Evolutionary conservation across 2,888 invertebrate genomes (phyloP), one percentile per base, ranked within the genome.

Genomic region (Bombylius major): DNA sequence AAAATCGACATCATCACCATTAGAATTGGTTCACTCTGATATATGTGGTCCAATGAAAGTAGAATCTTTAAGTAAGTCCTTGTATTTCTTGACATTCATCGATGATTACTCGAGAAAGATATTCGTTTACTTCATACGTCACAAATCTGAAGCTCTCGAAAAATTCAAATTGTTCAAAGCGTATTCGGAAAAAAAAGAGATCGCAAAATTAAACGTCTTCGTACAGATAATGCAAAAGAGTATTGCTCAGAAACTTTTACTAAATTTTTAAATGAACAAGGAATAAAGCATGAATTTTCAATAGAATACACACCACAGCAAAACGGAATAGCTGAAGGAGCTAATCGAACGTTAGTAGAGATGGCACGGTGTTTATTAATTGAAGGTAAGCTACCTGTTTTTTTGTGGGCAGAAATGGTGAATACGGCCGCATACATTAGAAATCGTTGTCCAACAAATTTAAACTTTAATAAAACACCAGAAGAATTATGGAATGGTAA

Each of bases 21-120:
- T 66, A 4, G 65, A 67, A 50, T 55, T 66, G 5, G 54, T 67
- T 8, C 66, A 67, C 53, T 62, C 62, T 3, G 66, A 67, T 51
- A 56, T 70, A 31, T 69, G 67, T 47, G 68, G 66, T 5, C 65
- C 68, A 1, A 66, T 68, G 65, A 61, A 64, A 49, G 64, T 62
- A 4, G 23, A 44, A 7, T 64, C 66, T 4, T 60, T 60, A 14
- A 56, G 64, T 32, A 62, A 61, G 14, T 65, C 65, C 47, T 56
- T 62, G 13, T 67, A 65, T 55, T 33, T 67, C 2, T 11, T 68
- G 4, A 68, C 64, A 0, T 59, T 69, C 8, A 67, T 67, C 13
- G 68, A 69, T 54, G 69, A 70, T 60, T 68, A 56, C 55, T 65
- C 65, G 7, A 58, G 64, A 50, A 68, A 62, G 50, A 63, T 64